A percentile compares a stretch with the other conserved stretches of the same genome.
These are phyloP conservation scores for Rostratula benghalensis DNA, from an alignment of 2,113 vertebrate species.

Conservation along the genomic window DNA sequence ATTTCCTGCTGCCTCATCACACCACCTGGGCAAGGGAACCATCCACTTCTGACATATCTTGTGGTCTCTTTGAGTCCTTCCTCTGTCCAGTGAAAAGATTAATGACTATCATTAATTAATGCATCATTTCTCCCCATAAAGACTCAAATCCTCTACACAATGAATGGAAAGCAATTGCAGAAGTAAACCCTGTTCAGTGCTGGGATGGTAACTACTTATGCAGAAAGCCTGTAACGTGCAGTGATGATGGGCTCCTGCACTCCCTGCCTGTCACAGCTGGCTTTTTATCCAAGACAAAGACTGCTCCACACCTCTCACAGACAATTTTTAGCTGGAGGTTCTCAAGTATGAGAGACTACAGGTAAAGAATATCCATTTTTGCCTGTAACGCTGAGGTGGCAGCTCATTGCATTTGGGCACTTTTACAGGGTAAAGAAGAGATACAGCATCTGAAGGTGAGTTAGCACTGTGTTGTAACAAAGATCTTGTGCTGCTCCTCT, in stretches of 20 bases:
- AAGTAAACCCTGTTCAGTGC: neutral
- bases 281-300: neutral
- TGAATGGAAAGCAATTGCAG: neutral
- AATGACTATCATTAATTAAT: neutral
- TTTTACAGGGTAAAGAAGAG: neutral
- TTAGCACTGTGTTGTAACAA: neutral
- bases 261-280: neutral
- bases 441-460: neutral
- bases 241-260: neutral
- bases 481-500: neutral
- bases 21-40: neutral
- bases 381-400: rapidly evolving
- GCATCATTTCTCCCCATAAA: neutral
- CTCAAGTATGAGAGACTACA: neutral
- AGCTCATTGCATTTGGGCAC: neutral
- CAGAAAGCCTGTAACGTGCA: neutral
- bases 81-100: neutral
- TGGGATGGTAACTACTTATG: neutral
- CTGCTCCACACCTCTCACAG: neutral
- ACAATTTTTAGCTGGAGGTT: neutral
- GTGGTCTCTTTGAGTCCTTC: neutral
- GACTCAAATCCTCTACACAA: neutral
- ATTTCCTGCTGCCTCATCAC: neutral
- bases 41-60: neutral
- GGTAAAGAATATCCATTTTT: neutral